These are phyloP conservation scores for Amphimedon queenslandica DNA, from an alignment of 37 sponge, comb jelly and placozoan genomes.

Conservation along the genomic window DNA sequence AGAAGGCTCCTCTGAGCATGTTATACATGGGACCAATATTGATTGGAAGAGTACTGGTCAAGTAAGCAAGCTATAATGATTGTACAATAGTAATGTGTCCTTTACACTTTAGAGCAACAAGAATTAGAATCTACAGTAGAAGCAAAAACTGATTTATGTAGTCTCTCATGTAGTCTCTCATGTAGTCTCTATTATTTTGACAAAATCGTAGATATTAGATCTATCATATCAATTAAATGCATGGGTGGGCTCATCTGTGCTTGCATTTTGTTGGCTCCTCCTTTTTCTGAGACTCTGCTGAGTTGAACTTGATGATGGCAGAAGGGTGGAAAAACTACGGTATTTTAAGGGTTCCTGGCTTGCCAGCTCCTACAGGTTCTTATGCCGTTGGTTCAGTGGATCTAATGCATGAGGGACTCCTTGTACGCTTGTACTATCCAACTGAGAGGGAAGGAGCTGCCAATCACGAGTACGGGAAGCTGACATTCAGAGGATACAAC, in stretches of 20 bases:
- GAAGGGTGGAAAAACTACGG: not conserved
- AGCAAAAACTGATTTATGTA: too few relatives aligned
- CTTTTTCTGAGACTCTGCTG: too few relatives aligned
- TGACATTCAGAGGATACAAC: too few relatives aligned
- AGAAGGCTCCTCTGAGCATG: conserved; percentile 40
- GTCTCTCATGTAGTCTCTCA: too few relatives aligned
- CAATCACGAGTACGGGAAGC: conserved; percentile 1
- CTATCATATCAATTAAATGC: too few relatives aligned
- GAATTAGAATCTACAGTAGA: not conserved
- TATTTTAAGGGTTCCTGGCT: conserved; percentile 5
- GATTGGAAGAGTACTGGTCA: not conserved
- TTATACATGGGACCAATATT: conserved; percentile 63
- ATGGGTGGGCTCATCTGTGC: too few relatives aligned
- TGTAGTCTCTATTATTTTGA: too few relatives aligned
- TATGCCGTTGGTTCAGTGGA: conserved; percentile 58
- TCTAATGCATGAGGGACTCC: conserved; percentile 50
- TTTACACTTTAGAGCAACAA: not conserved
- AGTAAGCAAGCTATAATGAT: conserved; percentile 6
- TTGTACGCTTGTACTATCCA: conserved; percentile 67
- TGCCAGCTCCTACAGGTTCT: conserved; percentile 52
- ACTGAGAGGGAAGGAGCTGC: conserved; percentile 2
- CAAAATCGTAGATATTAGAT: too few relatives aligned
- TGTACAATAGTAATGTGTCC: not conserved
- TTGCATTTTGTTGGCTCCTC: too few relatives aligned
- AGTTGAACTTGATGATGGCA: too few relatives aligned